Evolutionary conservation across 2,797 vertebrate species (phyloP).

Genomic region (Chrysolophus pictus): DNA sequence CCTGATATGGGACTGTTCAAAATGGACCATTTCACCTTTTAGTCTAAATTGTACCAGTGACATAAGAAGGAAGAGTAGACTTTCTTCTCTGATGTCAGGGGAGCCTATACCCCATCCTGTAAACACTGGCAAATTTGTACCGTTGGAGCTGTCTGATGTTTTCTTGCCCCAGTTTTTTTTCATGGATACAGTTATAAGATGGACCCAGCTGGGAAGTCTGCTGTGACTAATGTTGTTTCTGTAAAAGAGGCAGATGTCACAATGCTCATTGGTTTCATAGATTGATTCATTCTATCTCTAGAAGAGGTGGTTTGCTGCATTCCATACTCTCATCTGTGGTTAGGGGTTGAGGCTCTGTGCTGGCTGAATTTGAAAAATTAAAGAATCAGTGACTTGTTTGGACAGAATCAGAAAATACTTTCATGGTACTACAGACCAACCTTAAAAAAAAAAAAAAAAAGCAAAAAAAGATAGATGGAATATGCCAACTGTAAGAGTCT

Average conservation of each 20-base stretch:
- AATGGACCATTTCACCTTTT: neutral
- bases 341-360: neutral
- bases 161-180: neutral
- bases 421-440: neutral
- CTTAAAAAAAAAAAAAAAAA: neutral
- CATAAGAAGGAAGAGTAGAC: neutral
- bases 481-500: neutral
- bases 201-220: neutral
- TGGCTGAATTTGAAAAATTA: neutral
- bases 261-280: neutral
- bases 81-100: neutral
- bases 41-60: neutral
- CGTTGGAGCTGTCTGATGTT: neutral
- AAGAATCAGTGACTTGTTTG: neutral
- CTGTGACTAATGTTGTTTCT: neutral
- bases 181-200: neutral
- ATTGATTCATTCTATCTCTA: constrained; percentile 14
- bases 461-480: neutral
- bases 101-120: accelerated
- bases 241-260: neutral
- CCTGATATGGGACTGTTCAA: neutral
- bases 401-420: neutral
- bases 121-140: neutral
- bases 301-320: neutral
- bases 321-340: neutral